Conservation (phyloP, 1,140 invertebrate species). For the Coenobita brevimanus region DNA sequence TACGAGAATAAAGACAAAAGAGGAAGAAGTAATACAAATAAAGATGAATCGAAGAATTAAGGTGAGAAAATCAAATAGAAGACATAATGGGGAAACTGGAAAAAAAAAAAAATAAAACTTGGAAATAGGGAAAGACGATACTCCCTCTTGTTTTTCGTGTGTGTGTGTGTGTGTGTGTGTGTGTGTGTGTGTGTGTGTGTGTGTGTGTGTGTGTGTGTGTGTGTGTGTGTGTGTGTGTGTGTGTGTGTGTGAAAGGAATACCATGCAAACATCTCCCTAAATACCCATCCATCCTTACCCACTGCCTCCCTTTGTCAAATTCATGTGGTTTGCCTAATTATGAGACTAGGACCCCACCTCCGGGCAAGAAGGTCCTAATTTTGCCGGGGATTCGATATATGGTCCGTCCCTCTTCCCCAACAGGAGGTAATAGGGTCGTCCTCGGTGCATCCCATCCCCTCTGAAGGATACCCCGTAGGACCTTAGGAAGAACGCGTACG, state of each 20-base stretch:
- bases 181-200: not conserved
- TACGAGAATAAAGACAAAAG: not conserved
- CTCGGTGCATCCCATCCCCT: slow-evolving; percentile 30
- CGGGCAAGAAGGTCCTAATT: slow-evolving; percentile 49
- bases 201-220: not conserved
- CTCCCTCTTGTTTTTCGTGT: not conserved
- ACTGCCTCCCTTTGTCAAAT: slow-evolving; percentile 51
- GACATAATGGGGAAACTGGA: not conserved
- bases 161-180: slow-evolving; percentile 8
- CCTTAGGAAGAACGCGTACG: slow-evolving; percentile 31
- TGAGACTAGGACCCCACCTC: slow-evolving; percentile 46
- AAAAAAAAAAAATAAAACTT: not conserved
- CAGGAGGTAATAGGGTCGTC: slow-evolving; percentile 57
- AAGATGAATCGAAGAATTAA: too few species aligned
- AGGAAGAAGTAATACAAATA: too few species aligned
- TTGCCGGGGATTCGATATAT: too few species aligned
- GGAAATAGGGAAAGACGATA: not conserved
- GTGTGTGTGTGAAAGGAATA: not conserved
- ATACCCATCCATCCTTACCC: slow-evolving; percentile 11
- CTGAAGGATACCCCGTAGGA: slow-evolving; percentile 53
- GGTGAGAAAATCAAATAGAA: too few species aligned
- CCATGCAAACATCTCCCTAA: not conserved
- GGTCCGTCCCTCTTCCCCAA: slow-evolving; percentile 33
- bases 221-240: not conserved
- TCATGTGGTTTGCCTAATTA: slow-evolving; percentile 66